Base-by-base conservation (phyloP, 2,113 vertebrate genomes). In the Saguinus imperator region DNA sequence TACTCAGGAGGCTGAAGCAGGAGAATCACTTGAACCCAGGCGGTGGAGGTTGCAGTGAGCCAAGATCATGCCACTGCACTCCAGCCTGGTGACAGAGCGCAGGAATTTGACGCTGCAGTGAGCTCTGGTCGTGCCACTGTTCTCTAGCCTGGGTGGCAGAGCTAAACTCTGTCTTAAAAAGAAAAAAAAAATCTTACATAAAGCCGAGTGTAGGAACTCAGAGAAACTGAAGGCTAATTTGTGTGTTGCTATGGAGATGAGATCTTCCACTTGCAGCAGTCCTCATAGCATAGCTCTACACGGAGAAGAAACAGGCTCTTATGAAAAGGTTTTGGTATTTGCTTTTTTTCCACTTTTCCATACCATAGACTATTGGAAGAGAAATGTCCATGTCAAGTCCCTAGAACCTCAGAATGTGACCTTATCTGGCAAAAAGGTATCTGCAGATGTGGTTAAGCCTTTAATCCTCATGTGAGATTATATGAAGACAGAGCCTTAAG, bases 191-290 rank as follows among this genome's bases (percentile, higher is more conserved):
- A 11, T 58, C 8, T 23, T 57, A 55, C 13, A 6, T 3, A 12
- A 32, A 0, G 3, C 0, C 4, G 23, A 45, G 87, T 23, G 16
- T 29, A 17, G 27, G 3, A 6, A 23, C 8, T 66, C 45, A 1
- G 1, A 66, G 10, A 66, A 35, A 21, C 11, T 58, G 32, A 48
- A 40, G 77, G 37, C 5, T 5, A 27, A 13, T 40, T 58, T 50
- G 1, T 68, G 61, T 57, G 45, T 11, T 8, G 61, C 11, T 17
- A 6, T 20, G 21, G 37, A 48, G 18, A 23, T 3, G 23, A 7
- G 6, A n/a, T 10, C 8, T 20, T 17, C 64, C 1, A 0, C 12
- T 21, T 6, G 16, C 21, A 32, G 2, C 17, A 17, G 32, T 9
- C 7, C 12, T 27, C 35, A 27, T 77, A 43, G 40, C 40, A 43